phyloP scores from a whole-genome alignment of 2,888 invertebrate genomes.

The Ophraella communa region DNA sequence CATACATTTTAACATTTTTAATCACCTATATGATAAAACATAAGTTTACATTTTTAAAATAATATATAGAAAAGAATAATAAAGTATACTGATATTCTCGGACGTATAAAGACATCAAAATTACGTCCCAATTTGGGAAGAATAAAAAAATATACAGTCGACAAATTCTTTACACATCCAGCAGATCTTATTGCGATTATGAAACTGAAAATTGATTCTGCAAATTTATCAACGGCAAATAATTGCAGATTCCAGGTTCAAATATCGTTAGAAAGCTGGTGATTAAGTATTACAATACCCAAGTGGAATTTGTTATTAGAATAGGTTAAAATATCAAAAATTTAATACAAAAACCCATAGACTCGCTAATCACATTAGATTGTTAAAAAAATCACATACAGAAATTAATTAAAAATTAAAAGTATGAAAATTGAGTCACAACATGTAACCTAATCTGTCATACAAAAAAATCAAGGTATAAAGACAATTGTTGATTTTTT shows the following conservation, averaged over 20 bases:
- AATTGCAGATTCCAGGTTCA: neutral
- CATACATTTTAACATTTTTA: slow-evolving; percentile 33
- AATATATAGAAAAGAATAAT: slow-evolving; percentile 12
- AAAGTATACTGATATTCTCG: neutral
- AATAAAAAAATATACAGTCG: neutral
- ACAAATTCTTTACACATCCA: neutral
- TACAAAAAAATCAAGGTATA: too few species aligned
- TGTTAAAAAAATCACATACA: neutral
- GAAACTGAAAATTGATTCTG: too few species aligned
- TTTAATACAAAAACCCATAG: slow-evolving; percentile 4
- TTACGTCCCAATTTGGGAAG: neutral
- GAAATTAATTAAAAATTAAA: neutral
- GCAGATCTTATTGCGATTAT: too few species aligned
- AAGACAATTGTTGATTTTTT: too few species aligned
- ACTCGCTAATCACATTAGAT: too few species aligned
- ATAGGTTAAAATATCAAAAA: neutral
- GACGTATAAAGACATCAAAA: neutral
- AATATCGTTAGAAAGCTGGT: neutral
- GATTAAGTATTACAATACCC: neutral
- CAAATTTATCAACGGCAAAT: too few species aligned
- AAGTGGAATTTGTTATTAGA: neutral
- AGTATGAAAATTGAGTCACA: neutral
- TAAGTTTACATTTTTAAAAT: slow-evolving; percentile 19
- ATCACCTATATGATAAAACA: slow-evolving; percentile 27
- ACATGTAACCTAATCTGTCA: too few species aligned